phyloP scores from a whole-genome alignment of 2,113 vertebrate genomes.

The Sterrhoptilus dennistouni region DNA sequence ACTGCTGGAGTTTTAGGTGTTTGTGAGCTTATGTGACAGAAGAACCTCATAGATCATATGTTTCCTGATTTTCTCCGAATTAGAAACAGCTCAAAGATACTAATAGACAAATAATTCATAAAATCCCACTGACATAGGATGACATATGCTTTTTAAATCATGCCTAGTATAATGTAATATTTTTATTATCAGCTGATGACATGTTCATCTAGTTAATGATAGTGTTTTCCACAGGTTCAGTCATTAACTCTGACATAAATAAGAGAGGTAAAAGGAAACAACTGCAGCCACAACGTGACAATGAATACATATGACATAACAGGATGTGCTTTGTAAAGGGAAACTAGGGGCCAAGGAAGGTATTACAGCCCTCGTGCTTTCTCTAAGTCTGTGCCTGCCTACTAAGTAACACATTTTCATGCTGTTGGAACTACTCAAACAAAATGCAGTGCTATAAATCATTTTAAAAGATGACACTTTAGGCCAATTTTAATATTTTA shows the following conservation, averaged over 20 bases:
- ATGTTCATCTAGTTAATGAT: background rate
- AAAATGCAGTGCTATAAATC: accelerated
- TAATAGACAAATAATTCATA: background rate
- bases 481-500: background rate
- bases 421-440: background rate
- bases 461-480: accelerated
- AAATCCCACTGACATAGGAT: background rate
- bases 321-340: accelerated
- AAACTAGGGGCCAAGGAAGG: background rate
- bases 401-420: background rate
- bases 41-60: accelerated
- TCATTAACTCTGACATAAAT: background rate
- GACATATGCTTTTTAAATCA: background rate
- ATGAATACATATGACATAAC: accelerated
- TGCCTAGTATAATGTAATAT: too few species aligned
- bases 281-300: background rate
- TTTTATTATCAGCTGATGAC: background rate
- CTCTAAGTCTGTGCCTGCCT: background rate
- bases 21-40: background rate
- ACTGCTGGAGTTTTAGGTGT: background rate
- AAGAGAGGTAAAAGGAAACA: background rate
- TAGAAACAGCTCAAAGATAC: background rate
- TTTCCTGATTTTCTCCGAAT: background rate
- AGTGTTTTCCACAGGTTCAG: background rate
- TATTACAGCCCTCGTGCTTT: background rate